A percentile compares a stretch with the other conserved stretches of the same genome.
Evolutionary conservation across 2,888 invertebrate genomes (phyloP).

Genomic region (Pyrocoelia pectoralis): DNA sequence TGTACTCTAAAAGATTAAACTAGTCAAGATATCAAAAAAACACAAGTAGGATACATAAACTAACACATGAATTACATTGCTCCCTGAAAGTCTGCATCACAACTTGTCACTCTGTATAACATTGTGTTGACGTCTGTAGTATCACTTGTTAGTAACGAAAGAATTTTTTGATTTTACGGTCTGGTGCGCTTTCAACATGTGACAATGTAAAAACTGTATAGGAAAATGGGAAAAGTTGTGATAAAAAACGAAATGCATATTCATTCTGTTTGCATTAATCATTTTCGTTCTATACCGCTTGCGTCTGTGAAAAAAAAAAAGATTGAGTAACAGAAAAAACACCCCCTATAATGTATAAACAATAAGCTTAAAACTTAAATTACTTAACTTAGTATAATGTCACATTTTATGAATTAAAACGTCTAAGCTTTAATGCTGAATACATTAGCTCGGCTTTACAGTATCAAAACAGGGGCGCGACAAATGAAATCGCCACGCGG

Average conservation of each 20-base stretch:
- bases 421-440: constrained; percentile 40
- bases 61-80: constrained; percentile 40
- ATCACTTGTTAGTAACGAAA: constrained; percentile 41
- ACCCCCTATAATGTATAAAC: constrained; percentile 40
- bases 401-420: constrained; percentile 32
- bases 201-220: constrained; percentile 21
- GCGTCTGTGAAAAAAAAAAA: constrained; percentile 26
- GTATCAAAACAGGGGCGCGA: constrained; percentile 47
- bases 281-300: constrained; percentile 17
- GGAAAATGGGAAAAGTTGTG: neutral
- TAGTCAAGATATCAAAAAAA: constrained; percentile 47
- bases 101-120: constrained; percentile 39
- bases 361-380: constrained; percentile 40
- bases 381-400: constrained; percentile 34
- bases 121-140: constrained; percentile 46
- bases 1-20: constrained; percentile 55
- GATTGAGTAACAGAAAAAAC: constrained; percentile 4
- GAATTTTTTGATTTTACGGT: constrained; percentile 41
- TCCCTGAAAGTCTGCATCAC: constrained; percentile 35
- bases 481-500: constrained; percentile 55
- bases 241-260: constrained; percentile 24
- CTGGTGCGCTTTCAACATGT: constrained; percentile 27
- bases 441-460: constrained; percentile 43
- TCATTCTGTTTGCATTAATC: constrained; percentile 32
- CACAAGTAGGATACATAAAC: constrained; percentile 35